phyloP scores from a whole-genome alignment of 1,140 invertebrate genomes.

The Pectinophora gossypiella region DNA sequence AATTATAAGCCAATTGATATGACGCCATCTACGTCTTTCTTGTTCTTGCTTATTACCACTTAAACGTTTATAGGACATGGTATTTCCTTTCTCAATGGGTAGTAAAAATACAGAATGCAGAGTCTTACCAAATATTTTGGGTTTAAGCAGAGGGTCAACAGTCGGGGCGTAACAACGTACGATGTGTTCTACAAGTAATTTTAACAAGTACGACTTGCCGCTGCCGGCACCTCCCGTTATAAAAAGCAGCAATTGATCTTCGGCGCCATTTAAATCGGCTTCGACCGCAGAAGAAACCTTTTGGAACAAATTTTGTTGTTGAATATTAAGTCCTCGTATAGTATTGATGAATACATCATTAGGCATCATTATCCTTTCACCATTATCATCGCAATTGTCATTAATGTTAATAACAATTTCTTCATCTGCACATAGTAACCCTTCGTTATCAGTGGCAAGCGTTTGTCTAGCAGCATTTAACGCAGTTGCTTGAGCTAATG shows the following conservation, averaged over 20 bases:
- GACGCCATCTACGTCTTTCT: slow-evolving; percentile 19
- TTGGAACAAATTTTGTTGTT: slow-evolving; percentile 11
- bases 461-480: slow-evolving; percentile 18
- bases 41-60: slow-evolving; percentile 18
- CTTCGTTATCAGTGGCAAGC: background rate
- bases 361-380: slow-evolving; percentile 11
- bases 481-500: slow-evolving; percentile 14
- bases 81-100: slow-evolving; percentile 23
- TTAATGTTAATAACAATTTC: slow-evolving; percentile 16
- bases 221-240: slow-evolving; percentile 25
- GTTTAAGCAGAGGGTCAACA: slow-evolving; percentile 20
- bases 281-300: slow-evolving; percentile 2
- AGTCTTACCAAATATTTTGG: slow-evolving; percentile 27
- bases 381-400: slow-evolving; percentile 18
- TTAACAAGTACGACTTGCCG: slow-evolving; percentile 23
- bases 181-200: slow-evolving; percentile 30
- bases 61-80: slow-evolving; percentile 14
- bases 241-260: slow-evolving; percentile 9
- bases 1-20: slow-evolving; percentile 27
- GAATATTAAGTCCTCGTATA: slow-evolving; percentile 11
- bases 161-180: slow-evolving; percentile 24
- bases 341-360: slow-evolving; percentile 17
- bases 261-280: slow-evolving; percentile 1
- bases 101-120: slow-evolving; percentile 22
- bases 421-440: slow-evolving; percentile 12